phyloP scores from a whole-genome alignment of 1,140 invertebrate species.

The Caerostris darwini region DNA sequence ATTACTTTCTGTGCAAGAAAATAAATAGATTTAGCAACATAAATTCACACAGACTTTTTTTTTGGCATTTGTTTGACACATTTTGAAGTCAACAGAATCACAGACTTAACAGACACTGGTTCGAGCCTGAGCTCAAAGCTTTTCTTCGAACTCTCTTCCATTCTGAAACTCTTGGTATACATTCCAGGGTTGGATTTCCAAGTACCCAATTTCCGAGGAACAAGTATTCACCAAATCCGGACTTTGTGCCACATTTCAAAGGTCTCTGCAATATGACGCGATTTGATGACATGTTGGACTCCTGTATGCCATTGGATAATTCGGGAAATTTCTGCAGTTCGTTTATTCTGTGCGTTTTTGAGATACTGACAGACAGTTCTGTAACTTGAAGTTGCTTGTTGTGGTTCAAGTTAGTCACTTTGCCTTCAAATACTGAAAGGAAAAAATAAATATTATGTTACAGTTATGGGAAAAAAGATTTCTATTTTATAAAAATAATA shows the following conservation, averaged over 20 bases:
- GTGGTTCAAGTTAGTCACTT: slow-evolving; percentile 86
- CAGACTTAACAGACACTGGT: slow-evolving; percentile 59
- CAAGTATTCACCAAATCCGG: slow-evolving; percentile 89
- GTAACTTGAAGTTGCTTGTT: slow-evolving; percentile 86
- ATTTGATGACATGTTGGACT: neutral
- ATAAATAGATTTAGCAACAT: neutral
- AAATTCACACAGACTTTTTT: neutral
- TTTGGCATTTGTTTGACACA: neutral
- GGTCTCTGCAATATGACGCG: slow-evolving; percentile 83
- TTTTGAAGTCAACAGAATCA: neutral
- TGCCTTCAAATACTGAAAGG: slow-evolving; percentile 85
- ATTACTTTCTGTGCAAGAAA: neutral
- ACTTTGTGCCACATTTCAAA: slow-evolving; percentile 86
- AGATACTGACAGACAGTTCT: slow-evolving; percentile 85
- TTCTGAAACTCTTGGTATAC: slow-evolving; percentile 87
- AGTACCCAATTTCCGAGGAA: slow-evolving; percentile 89
- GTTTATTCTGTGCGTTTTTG: slow-evolving; percentile 38
- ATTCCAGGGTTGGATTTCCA: slow-evolving; percentile 87
- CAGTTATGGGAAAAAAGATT: neutral
- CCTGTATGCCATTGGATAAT: neutral
- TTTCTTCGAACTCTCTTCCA: slow-evolving; percentile 86
- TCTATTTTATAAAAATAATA: neutral
- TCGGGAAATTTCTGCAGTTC: neutral
- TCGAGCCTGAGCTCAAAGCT: slow-evolving; percentile 80
- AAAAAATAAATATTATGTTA: neutral